A percentile compares a stretch with the other conserved stretches of the same genome.
phyloP scores from a whole-genome alignment of 1,140 invertebrate genomes.

The Anoplolepis gracilipes region DNA sequence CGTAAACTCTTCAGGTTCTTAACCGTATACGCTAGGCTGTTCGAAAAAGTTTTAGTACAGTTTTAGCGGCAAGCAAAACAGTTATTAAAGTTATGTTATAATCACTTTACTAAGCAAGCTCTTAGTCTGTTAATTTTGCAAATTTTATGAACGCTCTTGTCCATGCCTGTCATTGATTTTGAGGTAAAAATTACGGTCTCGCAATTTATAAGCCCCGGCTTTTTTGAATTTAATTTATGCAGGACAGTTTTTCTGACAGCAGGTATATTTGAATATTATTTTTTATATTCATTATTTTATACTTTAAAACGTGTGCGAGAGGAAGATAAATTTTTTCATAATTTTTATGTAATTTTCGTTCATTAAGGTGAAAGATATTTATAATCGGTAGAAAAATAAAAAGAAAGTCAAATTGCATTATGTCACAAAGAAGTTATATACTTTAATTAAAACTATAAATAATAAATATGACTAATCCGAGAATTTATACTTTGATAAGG shows the following conservation, averaged over 20 bases:
- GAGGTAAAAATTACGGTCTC: constrained; percentile 23
- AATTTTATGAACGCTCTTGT: constrained; percentile 30
- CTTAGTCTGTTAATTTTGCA: constrained; percentile 47
- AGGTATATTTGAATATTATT: not conserved
- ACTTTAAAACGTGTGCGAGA: not conserved
- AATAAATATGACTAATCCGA: not conserved
- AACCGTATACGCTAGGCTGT: not conserved
- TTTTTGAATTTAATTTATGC: constrained; percentile 3
- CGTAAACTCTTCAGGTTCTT: constrained; percentile 32
- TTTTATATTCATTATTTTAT: not conserved
- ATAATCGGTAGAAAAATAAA: no score
- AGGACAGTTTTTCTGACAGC: not conserved
- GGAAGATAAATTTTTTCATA: not conserved
- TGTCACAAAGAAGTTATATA: not conserved
- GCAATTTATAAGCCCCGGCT: constrained; percentile 19
- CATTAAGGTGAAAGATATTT: not conserved
- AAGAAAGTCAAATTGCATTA: not conserved
- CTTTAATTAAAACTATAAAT: not conserved
- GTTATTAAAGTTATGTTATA: constrained; percentile 61
- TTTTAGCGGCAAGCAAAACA: constrained; percentile 50
- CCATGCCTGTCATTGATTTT: constrained; percentile 5
- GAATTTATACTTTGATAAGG: not conserved
- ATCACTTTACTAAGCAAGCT: constrained; percentile 60
- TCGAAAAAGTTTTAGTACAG: constrained; percentile 48
- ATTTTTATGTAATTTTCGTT: not conserved